A percentile compares a stretch with the other conserved stretches of the same genome.
Evolutionary conservation across 2,113 vertebrate genomes (phyloP).

Genomic region (Cariama cristata): DNA sequence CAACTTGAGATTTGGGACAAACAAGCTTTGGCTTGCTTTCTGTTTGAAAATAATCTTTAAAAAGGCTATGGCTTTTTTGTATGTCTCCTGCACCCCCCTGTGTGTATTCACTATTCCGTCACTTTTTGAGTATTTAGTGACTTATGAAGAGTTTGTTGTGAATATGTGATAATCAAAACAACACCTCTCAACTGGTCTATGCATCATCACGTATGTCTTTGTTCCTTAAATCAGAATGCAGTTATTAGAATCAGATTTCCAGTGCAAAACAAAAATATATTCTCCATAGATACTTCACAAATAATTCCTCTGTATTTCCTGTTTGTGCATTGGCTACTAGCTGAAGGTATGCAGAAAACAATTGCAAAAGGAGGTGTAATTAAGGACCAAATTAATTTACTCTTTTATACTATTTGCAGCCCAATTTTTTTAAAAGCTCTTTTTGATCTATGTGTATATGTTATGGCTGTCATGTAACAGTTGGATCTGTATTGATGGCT

Average conservation of each 20-base stretch:
- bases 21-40: not conserved
- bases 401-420: not conserved
- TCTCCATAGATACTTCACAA: not conserved
- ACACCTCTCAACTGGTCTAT: not conserved
- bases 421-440: not conserved
- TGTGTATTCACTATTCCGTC: not conserved
- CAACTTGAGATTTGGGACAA: not conserved
- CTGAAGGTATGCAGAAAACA: not conserved
- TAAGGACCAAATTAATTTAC: not conserved
- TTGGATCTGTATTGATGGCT: not conserved
- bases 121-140: not conserved
- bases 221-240: not conserved
- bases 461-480: not conserved
- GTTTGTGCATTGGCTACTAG: not conserved
- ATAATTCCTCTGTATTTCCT: not conserved
- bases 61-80: not conserved
- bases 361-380: not conserved
- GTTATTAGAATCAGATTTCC: not conserved
- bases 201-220: not conserved
- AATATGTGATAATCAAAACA: not conserved
- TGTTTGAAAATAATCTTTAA: not conserved
- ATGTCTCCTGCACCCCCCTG: not conserved
- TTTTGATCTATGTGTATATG: not conserved
- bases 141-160: not conserved
- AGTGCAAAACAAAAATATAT: not conserved